Evolutionary conservation across 2,113 vertebrate genomes (phyloP), one percentile per base, ranked within the genome.

Genomic region (Neopipo cinnamomea): DNA sequence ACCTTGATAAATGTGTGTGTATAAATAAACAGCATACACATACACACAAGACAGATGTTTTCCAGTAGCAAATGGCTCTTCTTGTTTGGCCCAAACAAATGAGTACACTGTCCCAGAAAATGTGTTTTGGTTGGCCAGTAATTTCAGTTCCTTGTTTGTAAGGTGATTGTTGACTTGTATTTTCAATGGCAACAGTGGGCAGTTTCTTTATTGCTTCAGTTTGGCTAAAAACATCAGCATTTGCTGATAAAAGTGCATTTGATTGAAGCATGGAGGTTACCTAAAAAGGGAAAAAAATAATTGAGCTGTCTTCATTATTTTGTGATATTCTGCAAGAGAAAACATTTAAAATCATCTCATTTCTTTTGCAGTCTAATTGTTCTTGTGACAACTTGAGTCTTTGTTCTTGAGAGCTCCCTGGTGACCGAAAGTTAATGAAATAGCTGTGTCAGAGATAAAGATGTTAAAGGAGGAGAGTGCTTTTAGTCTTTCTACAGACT

Each of bases 341-440:
- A 91, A 68, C 61, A 68, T 20, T 39, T 39, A 21, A 55, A 59
- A 85, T 92, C 50, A 14, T 70, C 61, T 92, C 7, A 24, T 41
- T 94, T 86, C 14, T 78, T 89, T 94, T 73, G 73, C 89, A 90
- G 37, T 75, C 76, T 93, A 42, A 75, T 88, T 83, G 61, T 73
- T 96, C 31, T 78, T 75, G 47, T 52, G 75, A 82, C 47, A 91
- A 21, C 58, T 80, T 39, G 42, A 85, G 50, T 77, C 58, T 87
- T 89, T 96, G 59, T 78, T 94, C 85, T 85, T 85, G 74, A 95
- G 78, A 85, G 67, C 55, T 93, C 93, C 93, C 85, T 71, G 33
- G 50, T 94, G 91, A 71, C 59, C 66, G 63, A 52, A 81, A 88
- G 55, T 88, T 94, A 94, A 94, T 88, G 71, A 96, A 94, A 88